Evolutionary conservation across 2,888 invertebrate species (phyloP).

Genomic region (Clivina fossor): DNA sequence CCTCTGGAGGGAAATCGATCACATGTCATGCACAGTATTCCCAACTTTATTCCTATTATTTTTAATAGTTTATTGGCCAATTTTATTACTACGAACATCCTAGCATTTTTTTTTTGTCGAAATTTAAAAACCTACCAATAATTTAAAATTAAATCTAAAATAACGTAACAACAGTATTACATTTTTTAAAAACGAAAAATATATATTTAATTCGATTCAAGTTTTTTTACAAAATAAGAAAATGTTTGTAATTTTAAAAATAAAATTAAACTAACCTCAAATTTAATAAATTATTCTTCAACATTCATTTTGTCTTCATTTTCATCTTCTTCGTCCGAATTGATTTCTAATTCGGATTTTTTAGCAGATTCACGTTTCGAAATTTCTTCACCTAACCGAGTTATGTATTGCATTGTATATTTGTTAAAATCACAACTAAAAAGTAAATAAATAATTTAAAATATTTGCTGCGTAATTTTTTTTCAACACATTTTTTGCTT

Average conservation of each 20-base stretch:
- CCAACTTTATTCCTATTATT: conserved; percentile 78
- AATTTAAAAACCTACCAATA: too few species aligned
- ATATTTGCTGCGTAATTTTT: conserved; percentile 8
- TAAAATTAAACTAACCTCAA: conserved; percentile 38
- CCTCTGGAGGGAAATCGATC: conserved; percentile 79
- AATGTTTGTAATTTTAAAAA: conserved; percentile 5
- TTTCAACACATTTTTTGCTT: too few species aligned
- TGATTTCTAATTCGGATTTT: conserved; percentile 43
- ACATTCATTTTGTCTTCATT: too few species aligned
- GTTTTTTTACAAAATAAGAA: conserved; percentile 15
- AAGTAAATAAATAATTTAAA: conserved; percentile 43
- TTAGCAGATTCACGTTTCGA: conserved; percentile 52
- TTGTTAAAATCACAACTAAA: conserved; percentile 87
- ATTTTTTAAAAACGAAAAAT: conserved; percentile 5
- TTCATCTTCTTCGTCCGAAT: conserved; percentile 44
- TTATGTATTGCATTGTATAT: conserved; percentile 74
- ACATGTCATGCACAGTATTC: conserved; percentile 73
- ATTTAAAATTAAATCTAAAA: too few species aligned
- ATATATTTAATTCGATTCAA: conserved; percentile 5
- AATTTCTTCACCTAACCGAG: conserved; percentile 53
- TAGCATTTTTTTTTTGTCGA: conserved; percentile 42
- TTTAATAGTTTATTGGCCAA: conserved; percentile 77
- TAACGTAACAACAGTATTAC: too few species aligned
- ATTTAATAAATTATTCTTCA: conserved; percentile 44
- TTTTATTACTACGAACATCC: conserved; percentile 59